phyloP scores from a whole-genome alignment of 2,797 vertebrate genomes.

The Esox masquinongy region DNA sequence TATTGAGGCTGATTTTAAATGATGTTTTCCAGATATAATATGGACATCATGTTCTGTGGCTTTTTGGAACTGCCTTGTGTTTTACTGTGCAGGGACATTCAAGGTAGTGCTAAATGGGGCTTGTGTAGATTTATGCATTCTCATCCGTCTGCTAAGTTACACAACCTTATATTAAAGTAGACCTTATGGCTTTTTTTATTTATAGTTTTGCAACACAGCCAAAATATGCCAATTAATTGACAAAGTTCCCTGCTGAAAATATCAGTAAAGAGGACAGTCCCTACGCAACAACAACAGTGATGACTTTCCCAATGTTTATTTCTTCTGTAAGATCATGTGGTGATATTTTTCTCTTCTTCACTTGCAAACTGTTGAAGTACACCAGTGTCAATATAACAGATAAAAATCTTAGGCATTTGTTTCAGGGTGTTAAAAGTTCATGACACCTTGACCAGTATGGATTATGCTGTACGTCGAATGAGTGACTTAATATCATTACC shows the following conservation, averaged over 20 bases:
- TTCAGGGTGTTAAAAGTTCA: neutral
- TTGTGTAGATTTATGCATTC: neutral
- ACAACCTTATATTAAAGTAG: neutral
- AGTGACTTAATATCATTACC: neutral
- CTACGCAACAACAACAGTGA: no score
- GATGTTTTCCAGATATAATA: neutral
- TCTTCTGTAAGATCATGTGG: neutral
- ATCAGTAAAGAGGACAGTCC: no score
- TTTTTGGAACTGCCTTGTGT: neutral
- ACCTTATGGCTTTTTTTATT: neutral
- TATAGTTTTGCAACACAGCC: neutral
- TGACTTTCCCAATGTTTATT: neutral
- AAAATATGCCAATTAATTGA: neutral
- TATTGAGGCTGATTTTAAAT: neutral
- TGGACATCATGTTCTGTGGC: neutral
- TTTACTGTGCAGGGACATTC: neutral
- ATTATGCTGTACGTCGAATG: neutral
- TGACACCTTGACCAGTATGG: neutral
- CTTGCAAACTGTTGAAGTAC: neutral
- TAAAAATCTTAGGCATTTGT: neutral
- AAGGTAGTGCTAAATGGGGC: neutral
- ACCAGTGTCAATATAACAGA: neutral
- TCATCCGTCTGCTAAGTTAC: neutral
- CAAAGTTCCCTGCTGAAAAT: neutral
- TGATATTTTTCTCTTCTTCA: neutral